Evolutionary conservation across 2,888 invertebrate genomes (phyloP).

Genomic region (Apamea monoglypha): DNA sequence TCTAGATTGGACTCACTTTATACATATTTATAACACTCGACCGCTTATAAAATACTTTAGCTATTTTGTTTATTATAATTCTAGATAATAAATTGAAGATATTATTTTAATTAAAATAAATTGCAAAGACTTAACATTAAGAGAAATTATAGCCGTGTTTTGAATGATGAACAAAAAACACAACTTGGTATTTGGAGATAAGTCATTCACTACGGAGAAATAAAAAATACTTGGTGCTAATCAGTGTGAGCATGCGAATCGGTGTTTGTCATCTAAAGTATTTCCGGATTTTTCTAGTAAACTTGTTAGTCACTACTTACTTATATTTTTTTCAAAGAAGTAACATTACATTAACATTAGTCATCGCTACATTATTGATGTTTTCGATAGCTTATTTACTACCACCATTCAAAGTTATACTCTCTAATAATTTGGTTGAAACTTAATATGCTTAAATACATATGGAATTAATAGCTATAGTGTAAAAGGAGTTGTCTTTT

Average conservation of each 20-base stretch:
- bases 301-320: constrained; percentile 63
- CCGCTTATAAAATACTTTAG: constrained; percentile 42
- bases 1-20: constrained; percentile 61
- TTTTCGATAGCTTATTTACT: constrained; percentile 51
- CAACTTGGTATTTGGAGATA: constrained; percentile 36
- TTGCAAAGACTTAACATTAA: constrained; percentile 28
- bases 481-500: constrained; percentile 85
- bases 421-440: constrained; percentile 42
- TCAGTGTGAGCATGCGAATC: constrained; percentile 49
- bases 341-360: constrained; percentile 60
- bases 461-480: constrained; percentile 80
- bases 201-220: constrained; percentile 48
- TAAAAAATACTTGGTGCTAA: constrained; percentile 52
- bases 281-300: constrained; percentile 66
- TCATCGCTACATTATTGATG: constrained; percentile 60
- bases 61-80: constrained; percentile 34
- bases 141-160: constrained; percentile 34
- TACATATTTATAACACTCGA: constrained; percentile 46
- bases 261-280: constrained; percentile 64
- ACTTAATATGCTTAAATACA: constrained; percentile 57
- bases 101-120: constrained; percentile 41
- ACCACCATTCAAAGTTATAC: constrained; percentile 53
- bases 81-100: constrained; percentile 35
- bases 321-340: constrained; percentile 60
- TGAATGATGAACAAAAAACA: constrained; percentile 34